phyloP scores from a whole-genome alignment of 2,888 invertebrate species.

The Drosophila kambysellisi region DNA sequence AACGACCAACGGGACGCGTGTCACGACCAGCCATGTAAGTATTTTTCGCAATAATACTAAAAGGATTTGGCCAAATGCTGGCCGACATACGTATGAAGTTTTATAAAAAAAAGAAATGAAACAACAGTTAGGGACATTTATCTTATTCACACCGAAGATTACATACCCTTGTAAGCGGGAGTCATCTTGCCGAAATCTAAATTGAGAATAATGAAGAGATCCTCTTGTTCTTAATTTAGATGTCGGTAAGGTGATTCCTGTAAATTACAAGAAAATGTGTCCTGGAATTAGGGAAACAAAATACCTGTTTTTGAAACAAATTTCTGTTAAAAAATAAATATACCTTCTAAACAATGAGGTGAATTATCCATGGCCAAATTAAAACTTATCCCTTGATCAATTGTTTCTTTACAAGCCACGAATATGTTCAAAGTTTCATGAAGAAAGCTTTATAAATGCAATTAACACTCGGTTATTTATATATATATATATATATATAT shows the following conservation, averaged over 20 bases:
- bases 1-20: slow-evolving; percentile 54
- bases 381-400: background rate
- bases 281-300: background rate
- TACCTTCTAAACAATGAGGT: background rate
- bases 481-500: background rate
- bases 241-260: background rate
- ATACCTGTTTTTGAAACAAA: background rate
- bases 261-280: background rate
- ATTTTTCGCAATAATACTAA: slow-evolving; percentile 76
- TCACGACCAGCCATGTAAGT: slow-evolving; percentile 38
- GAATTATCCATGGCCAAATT: background rate
- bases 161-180: background rate
- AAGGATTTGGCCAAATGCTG: slow-evolving; percentile 60
- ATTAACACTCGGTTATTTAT: background rate
- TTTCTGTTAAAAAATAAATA: background rate
- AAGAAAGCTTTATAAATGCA: background rate
- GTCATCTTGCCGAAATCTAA: background rate
- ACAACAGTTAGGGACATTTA: background rate
- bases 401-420: background rate
- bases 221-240: background rate
- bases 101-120: slow-evolving; percentile 25
- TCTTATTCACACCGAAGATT: background rate
- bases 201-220: background rate
- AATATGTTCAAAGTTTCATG: background rate
- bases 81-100: slow-evolving; percentile 25